phyloP scores from a whole-genome alignment of 2,888 invertebrate species.

The Agrotis segetum region DNA sequence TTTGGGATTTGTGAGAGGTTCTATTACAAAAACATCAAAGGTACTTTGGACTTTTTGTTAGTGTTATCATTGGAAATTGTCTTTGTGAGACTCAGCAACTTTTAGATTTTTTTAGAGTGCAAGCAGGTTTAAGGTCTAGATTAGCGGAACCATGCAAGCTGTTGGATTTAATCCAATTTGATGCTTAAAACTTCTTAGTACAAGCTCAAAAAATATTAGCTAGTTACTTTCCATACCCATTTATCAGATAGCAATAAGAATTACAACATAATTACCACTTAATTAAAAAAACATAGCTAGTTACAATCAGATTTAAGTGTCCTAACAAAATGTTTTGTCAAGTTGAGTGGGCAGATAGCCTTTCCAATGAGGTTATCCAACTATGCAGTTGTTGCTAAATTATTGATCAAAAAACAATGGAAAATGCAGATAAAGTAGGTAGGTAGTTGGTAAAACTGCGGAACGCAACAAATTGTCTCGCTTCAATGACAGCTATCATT shows the following conservation, averaged over 20 bases:
- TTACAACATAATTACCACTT: neutral
- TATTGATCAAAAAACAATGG: conserved; percentile 64
- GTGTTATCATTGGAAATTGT: too few relatives aligned
- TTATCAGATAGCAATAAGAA: neutral
- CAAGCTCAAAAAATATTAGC: neutral
- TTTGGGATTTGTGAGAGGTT: neutral
- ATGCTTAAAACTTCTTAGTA: neutral
- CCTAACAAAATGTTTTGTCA: conserved; percentile 22
- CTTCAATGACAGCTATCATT: conserved; percentile 84
- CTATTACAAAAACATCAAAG: neutral
- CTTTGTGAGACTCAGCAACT: neutral
- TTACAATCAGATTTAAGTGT: neutral
- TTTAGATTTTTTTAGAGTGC: neutral
- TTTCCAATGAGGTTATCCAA: conserved; percentile 61
- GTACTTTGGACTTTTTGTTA: too few relatives aligned
- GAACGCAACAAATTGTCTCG: conserved; percentile 83
- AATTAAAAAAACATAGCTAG: conserved; percentile 13
- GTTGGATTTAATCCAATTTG: neutral
- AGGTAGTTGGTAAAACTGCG: conserved; percentile 69
- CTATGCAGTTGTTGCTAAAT: conserved; percentile 57
- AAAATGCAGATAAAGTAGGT: conserved; percentile 60
- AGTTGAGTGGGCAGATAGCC: conserved; percentile 52
- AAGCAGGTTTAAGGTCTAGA: neutral
- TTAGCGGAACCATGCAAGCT: neutral
- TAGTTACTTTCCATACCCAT: neutral